Evolutionary conservation across 2,888 invertebrate genomes (phyloP), one percentile per base, ranked within the genome.

Genomic region (Eupithecia tripunctaria): DNA sequence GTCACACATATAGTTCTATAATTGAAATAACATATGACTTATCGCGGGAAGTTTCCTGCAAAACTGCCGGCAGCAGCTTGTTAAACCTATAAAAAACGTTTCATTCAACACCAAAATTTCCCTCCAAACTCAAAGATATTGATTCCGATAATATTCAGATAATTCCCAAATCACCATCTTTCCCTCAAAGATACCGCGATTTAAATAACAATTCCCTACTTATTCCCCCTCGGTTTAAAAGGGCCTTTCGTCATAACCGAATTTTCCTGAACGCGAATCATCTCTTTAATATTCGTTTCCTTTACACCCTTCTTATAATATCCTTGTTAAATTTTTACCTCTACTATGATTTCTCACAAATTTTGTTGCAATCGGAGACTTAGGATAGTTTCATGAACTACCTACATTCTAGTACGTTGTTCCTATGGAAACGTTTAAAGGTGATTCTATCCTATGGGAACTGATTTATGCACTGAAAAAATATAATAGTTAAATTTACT

Each of bases 181-280:
- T 74, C 66, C 76, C 74, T 73, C 76, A 78, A 74, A 73, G 72
- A 73, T 47, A 25, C 72, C 67, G 68, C 76, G 68, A 68, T 78
- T 78, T 71, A 75, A 78, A 73, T 71, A 73, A 73, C 73, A 73
- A 75, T 76, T 70, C 73, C 25, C 59, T 60, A 68, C 72, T 70
- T 73, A 75, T 67, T 71, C 70, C 78, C 76, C 76, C 73, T 72
- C 70, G 70, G 73, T 70, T 65, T 73, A 63, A 76, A 74, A 74
- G 71, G 43, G 71, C 71, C 74, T 74, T 68, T 79, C 64, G 67
- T 70, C 56, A 73, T 74, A 76, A 77, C 77, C 67, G 66, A 79
- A 75, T 75, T 79, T 77, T 72, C 74, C 73, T 51, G 67, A 73
- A 68, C 65, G 32, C 51, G 29, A 47, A 51, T 71, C 36, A 67